phyloP scores from a whole-genome alignment of 2,888 invertebrate species.

The Escarpia spicata region DNA sequence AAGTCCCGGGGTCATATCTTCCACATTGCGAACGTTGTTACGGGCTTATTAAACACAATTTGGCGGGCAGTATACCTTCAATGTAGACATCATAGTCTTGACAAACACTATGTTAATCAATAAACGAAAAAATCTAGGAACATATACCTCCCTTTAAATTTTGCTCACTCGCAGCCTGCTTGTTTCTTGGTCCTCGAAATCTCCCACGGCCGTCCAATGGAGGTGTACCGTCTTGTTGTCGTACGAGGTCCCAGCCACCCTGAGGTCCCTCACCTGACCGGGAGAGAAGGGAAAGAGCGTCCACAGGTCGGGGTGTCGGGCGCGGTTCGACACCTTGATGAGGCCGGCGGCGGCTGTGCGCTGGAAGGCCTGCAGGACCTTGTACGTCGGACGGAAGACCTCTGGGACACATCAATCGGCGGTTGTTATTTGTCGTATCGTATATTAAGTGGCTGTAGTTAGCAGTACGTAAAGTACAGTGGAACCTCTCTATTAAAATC shows the following conservation, averaged over 20 bases:
- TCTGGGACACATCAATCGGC: background rate
- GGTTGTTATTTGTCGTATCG: background rate
- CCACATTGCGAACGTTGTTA: too few species aligned
- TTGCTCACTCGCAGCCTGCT: background rate
- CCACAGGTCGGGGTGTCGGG: background rate
- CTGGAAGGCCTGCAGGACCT: background rate
- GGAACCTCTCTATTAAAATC: too few species aligned
- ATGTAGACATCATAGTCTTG: too few species aligned
- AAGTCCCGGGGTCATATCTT: too few species aligned
- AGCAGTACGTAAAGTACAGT: background rate
- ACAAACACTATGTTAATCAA: too few species aligned
- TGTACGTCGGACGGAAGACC: background rate
- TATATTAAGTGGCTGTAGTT: background rate
- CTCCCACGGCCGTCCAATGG: background rate
- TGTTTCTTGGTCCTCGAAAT: background rate
- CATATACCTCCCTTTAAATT: too few species aligned
- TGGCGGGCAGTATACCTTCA: too few species aligned
- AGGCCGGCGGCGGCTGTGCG: background rate
- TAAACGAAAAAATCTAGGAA: too few species aligned
- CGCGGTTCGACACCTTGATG: background rate
- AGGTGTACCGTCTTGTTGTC: background rate
- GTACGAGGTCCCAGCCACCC: background rate
- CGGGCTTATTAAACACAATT: too few species aligned
- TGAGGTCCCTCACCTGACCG: background rate
- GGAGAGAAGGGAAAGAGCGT: background rate